Base-by-base conservation (phyloP, 2,113 vertebrate genomes). In the Saccopteryx leptura region DNA sequence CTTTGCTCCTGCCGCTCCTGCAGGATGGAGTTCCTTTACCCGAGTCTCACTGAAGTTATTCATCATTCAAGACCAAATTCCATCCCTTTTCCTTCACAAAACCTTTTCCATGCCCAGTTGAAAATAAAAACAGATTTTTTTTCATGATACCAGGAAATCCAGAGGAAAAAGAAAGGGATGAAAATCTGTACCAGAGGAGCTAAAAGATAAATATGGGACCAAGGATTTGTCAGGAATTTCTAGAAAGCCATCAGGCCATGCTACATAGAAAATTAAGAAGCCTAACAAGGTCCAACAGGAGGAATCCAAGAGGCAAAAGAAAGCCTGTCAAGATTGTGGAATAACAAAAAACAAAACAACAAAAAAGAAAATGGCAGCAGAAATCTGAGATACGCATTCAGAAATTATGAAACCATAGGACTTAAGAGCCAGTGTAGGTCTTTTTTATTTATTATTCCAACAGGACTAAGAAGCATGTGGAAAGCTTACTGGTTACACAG, bases 371-470 rank as follows among this genome's bases (percentile, higher is more conserved):
- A 14, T 8, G 82, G 69, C 72, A 94, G 81, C 69, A 79, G 82
- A 93, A 87, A 93, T 33, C 60, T 79, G 61, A 91, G 90, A 86
- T 87, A 78, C 31, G 10, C 74, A 33, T 56, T 21, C 54, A 89
- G 54, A 52, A 93, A 75, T 80, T 80, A 91, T 1, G 74, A 88
- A 91, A 95, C 19, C 1, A 4, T 92, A 85, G 65, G 78, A 74
- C 52, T 74, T n/a, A 84, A 84, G 56, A 85, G 72, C 33, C 71
- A 48, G 33, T n/a, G 33, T 76, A 76, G 74, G 21, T 74, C 58
- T 86, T 96, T 95, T 93, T 95, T 61, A 85, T 81, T 60, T 95
- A 72, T 89, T 82, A 95, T 89, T 90, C 68, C 69, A 71, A 33
- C 7, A 86, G 48, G 26, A 78, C 19, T 50, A 83, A 71, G 54